Conservation (phyloP, 2,113 vertebrate species). For the Urocynchramus pylzowi region DNA sequence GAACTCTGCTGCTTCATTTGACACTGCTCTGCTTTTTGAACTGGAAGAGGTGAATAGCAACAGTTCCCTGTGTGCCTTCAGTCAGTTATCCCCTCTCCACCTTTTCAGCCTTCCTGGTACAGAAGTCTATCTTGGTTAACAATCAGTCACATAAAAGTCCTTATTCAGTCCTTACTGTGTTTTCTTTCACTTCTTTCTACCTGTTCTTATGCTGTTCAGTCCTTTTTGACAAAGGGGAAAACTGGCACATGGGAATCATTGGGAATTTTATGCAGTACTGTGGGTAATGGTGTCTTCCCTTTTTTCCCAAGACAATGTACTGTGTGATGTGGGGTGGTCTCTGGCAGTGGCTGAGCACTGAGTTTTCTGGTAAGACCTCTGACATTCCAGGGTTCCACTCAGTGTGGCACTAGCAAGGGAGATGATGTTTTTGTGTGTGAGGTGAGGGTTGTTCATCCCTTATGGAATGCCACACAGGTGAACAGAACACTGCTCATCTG, state of each 20-base stretch:
- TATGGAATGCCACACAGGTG: accelerated
- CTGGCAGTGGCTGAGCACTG: not conserved
- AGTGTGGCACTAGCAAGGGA: not conserved
- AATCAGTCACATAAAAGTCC: not conserved
- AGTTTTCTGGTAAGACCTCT: not conserved
- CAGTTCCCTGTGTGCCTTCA: not conserved
- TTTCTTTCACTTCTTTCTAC: not conserved
- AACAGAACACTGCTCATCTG: not conserved
- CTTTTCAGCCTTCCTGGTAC: not conserved
- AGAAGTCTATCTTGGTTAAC: not conserved
- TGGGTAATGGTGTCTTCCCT: not conserved
- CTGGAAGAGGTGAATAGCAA: not conserved
- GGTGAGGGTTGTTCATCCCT: not conserved
- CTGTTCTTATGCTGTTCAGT: not conserved
- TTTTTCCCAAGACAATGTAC: not conserved
- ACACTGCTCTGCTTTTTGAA: not conserved
- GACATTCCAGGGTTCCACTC: not conserved
- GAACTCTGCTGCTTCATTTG: not conserved
- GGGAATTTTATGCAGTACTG: not conserved
- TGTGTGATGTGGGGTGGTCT: not conserved
- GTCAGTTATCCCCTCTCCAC: not conserved
- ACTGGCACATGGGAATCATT: accelerated
- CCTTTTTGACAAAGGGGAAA: not conserved
- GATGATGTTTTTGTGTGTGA: accelerated
- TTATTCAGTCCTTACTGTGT: not conserved